Conservation (phyloP, 2,888 invertebrate genomes). For the Slavum lentiscoides region DNA sequence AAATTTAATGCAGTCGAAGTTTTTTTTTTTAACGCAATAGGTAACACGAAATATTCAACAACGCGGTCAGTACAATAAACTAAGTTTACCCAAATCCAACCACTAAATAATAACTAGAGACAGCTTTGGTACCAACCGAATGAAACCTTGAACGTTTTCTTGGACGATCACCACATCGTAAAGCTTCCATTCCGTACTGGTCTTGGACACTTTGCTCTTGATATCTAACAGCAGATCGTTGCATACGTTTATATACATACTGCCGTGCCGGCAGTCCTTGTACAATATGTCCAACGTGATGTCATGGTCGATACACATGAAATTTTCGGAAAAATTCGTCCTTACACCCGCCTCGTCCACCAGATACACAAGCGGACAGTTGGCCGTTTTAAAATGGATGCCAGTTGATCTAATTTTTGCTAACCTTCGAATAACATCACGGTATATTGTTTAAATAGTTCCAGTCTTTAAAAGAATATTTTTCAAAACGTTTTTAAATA, state of each 20-base stretch:
- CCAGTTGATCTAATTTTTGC: slow-evolving; percentile 19
- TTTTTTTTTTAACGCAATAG: too few relatives aligned
- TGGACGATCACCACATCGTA: slow-evolving; percentile 6
- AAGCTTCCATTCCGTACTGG: slow-evolving; percentile 24
- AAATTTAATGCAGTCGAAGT: too few relatives aligned
- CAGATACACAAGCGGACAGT: slow-evolving; percentile 32
- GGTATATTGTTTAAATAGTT: too few relatives aligned
- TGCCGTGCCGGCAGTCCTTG: slow-evolving; percentile 24
- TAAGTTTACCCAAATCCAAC: too few relatives aligned
- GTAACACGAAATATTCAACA: too few relatives aligned
- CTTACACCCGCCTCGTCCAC: slow-evolving; percentile 41
- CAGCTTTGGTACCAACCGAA: slow-evolving; percentile 3
- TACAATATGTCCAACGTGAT: slow-evolving; percentile 32
- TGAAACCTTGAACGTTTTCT: slow-evolving; percentile 26
- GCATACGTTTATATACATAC: slow-evolving; percentile 32
- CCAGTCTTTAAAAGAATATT: too few relatives aligned
- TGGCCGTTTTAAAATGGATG: slow-evolving; percentile 24
- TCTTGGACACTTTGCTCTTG: not conserved
- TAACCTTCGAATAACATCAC: not conserved
- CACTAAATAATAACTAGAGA: too few relatives aligned
- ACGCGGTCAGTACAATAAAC: too few relatives aligned
- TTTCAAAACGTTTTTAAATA: too few relatives aligned
- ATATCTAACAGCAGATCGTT: slow-evolving; percentile 27
- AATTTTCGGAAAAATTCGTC: slow-evolving; percentile 31
- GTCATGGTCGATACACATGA: slow-evolving; percentile 30